Evolutionary conservation across 1,140 invertebrate genomes (phyloP).

Genomic region (Drosophila kanapiae): DNA sequence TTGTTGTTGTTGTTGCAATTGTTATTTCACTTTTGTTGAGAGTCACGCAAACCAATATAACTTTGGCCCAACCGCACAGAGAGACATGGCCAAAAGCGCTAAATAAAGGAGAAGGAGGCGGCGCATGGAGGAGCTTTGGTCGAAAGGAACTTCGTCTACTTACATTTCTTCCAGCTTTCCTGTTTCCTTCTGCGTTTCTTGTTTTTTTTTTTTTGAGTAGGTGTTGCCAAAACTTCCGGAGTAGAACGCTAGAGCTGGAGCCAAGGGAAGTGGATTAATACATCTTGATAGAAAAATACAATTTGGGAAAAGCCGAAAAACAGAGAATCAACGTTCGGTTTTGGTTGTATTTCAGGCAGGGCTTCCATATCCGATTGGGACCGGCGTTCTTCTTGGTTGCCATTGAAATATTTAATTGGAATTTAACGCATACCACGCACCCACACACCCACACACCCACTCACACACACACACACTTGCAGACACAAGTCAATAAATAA

Average conservation of each 20-base stretch:
- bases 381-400: conserved; percentile 31
- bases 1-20: conserved; percentile 67
- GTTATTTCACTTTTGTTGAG: conserved; percentile 81
- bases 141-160: conserved; percentile 20
- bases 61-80: conserved; percentile 79
- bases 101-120: conserved; percentile 26
- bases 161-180: conserved; percentile 28
- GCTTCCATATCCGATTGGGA: conserved; percentile 30
- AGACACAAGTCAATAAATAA: conserved; percentile 76
- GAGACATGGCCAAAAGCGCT: conserved; percentile 69
- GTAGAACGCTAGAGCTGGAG: conserved; percentile 40
- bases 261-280: conserved; percentile 78
- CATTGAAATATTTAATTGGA: conserved; percentile 83
- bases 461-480: conserved; percentile 6
- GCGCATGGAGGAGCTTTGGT: conserved; percentile 2
- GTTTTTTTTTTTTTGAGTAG: conserved; percentile 66
- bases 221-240: conserved; percentile 80
- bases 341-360: conserved; percentile 24
- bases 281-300: conserved; percentile 73
- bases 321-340: conserved; percentile 14
- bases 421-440: conserved; percentile 78
- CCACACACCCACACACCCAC: no score
- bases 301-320: conserved; percentile 50
- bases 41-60: conserved; percentile 84
- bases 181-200: conserved; percentile 14